These are phyloP conservation scores for Lochmaea capreae DNA, from an alignment of 2,888 invertebrate genomes.

Conservation along the genomic window DNA sequence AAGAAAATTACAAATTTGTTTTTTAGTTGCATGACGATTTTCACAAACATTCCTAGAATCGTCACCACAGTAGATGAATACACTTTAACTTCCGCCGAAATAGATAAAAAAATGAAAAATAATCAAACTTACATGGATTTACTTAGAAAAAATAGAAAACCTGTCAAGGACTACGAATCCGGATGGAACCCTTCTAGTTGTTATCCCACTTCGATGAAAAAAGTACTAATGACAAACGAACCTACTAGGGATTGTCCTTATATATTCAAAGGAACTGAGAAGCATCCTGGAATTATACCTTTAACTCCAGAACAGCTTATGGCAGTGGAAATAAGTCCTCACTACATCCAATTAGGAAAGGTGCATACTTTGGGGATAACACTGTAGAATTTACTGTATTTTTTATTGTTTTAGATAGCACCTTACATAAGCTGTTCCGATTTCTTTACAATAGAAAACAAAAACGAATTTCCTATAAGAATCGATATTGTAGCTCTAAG, in stretches of 20 bases:
- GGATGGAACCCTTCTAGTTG: conserved; percentile 29
- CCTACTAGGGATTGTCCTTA: background rate
- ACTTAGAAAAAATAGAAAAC: conserved; percentile 24
- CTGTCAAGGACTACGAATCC: background rate
- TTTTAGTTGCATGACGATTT: conserved; percentile 59
- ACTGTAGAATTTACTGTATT: background rate
- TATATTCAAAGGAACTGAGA: conserved; percentile 6
- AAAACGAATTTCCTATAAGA: conserved; percentile 61
- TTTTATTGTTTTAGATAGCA: conserved; percentile 52
- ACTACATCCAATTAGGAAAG: conserved; percentile 55
- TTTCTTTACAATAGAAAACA: conserved; percentile 60
- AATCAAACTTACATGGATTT: conserved; percentile 48
- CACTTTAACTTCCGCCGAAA: conserved; percentile 48
- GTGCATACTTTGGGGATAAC: conserved; percentile 43
- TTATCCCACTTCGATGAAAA: conserved; percentile 14
- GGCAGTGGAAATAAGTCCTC: conserved; percentile 62
- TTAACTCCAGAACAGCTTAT: conserved; percentile 64
- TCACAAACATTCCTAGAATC: conserved; percentile 55
- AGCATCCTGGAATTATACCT: conserved; percentile 52
- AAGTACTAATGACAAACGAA: conserved; percentile 37
- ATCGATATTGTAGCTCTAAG: conserved; percentile 49
- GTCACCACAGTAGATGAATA: conserved; percentile 49
- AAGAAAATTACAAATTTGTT: background rate
- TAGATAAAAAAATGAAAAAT: conserved; percentile 44
- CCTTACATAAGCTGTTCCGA: conserved; percentile 55